phyloP scores from a whole-genome alignment of 2,888 invertebrate species.

The Cremastinae sp. region DNA sequence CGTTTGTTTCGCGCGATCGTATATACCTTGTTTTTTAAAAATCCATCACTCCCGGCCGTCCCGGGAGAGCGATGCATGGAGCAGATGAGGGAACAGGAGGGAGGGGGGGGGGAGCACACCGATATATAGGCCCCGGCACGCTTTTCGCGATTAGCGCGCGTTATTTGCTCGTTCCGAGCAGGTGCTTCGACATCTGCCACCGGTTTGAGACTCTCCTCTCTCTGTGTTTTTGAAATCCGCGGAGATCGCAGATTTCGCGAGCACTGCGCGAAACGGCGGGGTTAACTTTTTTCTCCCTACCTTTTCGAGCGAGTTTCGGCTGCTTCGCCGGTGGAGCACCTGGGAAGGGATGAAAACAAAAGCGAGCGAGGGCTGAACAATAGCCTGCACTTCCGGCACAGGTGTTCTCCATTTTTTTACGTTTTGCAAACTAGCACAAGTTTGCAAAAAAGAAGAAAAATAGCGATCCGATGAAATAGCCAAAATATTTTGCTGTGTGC shows the following conservation, averaged over 20 bases:
- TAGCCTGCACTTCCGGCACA: slow-evolving; percentile 45
- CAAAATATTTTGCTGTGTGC: too few species aligned
- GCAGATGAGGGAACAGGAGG: too few species aligned
- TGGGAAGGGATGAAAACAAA: slow-evolving; percentile 1
- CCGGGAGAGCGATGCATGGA: background rate
- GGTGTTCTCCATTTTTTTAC: slow-evolving; percentile 26
- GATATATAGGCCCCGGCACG: too few species aligned
- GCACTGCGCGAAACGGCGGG: background rate
- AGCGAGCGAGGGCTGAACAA: slow-evolving; percentile 14
- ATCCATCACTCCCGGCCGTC: slow-evolving; percentile 13
- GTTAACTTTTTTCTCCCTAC: background rate
- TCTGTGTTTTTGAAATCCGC: slow-evolving; percentile 41
- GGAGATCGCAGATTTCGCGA: slow-evolving; percentile 38
- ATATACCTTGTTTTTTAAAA: slow-evolving; percentile 5
- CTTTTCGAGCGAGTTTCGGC: slow-evolving; percentile 31
- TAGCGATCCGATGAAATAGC: background rate
- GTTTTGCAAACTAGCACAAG: background rate
- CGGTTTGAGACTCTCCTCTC: background rate
- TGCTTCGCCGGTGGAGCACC: background rate
- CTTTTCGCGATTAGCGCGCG: slow-evolving; percentile 7
- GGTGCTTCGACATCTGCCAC: slow-evolving; percentile 52
- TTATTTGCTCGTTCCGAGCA: slow-evolving; percentile 41
- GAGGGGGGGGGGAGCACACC: too few species aligned
- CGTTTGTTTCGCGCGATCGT: slow-evolving; percentile 21
- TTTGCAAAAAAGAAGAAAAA: background rate